Conservation (phyloP, 2,113 vertebrate species). For the Pan paniscus region DNA sequence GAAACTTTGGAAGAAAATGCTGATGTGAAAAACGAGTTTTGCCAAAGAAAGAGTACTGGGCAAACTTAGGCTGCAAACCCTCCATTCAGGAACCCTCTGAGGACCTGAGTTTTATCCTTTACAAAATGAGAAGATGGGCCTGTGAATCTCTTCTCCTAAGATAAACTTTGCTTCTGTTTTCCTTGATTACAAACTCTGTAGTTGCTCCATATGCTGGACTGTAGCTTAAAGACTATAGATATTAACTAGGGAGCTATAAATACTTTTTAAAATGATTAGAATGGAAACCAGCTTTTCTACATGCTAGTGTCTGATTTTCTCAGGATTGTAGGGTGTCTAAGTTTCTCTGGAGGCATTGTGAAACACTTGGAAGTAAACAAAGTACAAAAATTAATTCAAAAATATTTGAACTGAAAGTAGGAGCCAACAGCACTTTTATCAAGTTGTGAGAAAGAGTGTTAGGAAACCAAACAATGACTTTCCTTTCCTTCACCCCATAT, state of each 20-base stretch:
- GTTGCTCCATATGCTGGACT: background rate
- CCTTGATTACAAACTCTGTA: background rate
- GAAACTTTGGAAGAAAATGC: constrained; percentile 7
- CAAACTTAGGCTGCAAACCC: background rate
- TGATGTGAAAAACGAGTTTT: constrained; percentile 44
- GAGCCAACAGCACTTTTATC: background rate
- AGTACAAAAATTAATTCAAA: background rate
- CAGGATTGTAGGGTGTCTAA: background rate
- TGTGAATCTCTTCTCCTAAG: background rate
- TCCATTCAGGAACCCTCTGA: background rate
- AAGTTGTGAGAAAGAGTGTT: background rate
- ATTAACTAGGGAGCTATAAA: background rate
- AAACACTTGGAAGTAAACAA: background rate
- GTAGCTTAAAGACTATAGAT: background rate
- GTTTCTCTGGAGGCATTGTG: background rate
- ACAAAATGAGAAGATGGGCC: background rate
- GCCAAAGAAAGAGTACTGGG: background rate
- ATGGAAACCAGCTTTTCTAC: background rate
- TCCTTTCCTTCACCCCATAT: background rate
- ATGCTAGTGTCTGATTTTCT: background rate
- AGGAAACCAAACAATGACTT: constrained; percentile 28
- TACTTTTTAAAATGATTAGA: background rate
- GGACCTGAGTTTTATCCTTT: background rate
- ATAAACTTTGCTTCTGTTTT: background rate
- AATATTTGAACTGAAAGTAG: constrained; percentile 21